Base-by-base conservation (phyloP, 2,797 vertebrate species). In the Sparus aurata region DNA sequence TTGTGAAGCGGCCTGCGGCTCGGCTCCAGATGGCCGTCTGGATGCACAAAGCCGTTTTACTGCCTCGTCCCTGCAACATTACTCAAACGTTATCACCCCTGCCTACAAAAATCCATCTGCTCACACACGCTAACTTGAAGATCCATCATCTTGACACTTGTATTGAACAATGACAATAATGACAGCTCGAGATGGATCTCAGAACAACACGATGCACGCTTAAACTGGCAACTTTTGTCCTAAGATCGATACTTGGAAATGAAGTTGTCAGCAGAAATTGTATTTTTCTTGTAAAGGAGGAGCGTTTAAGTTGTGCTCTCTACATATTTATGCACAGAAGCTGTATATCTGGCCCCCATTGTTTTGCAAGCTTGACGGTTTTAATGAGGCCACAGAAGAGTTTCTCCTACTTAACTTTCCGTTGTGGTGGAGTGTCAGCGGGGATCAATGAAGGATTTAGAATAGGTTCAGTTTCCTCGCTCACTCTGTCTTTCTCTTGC, bases 401-500 rank as follows among this genome's bases (percentile, higher is more conserved):
- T 92, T 90, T 91, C 85, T 83, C 76, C 83, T 84, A 59, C 81
- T 91, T 86, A 91, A 87, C 89, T 92, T 91, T 91, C 79, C 74
- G 82, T 88, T 87, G 82, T 80, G 76, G 82, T 88, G 8, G 79
- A 84, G 59, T 88, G 88, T 89, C 80, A 85, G 69, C 54, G 74
- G 84, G 86, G 87, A 94, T 93, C 93, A 88, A 90, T 91, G 87
- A 79, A 85, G 87, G 89, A 90, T 92, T 94, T 91, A 82, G 79
- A 85, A 82, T 82, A 77, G 80, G 84, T 85, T 91, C 73, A 77
- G 78, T 63, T 75, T 86, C 60, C 66, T 84, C 30, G 58, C 78
- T 90, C 80, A 27, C 60, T 67, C 74, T 71, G 67, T 69, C 69
- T 86, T 54, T 86, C 64, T 78, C 77, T 78, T 38, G 25, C 77